Percentiles rank a stretch among this genome's conserved stretches.
These are phyloP conservation scores for Leptinotarsa defecta DNA, from an alignment of 1,140 invertebrate species.

Conservation along the genomic window DNA sequence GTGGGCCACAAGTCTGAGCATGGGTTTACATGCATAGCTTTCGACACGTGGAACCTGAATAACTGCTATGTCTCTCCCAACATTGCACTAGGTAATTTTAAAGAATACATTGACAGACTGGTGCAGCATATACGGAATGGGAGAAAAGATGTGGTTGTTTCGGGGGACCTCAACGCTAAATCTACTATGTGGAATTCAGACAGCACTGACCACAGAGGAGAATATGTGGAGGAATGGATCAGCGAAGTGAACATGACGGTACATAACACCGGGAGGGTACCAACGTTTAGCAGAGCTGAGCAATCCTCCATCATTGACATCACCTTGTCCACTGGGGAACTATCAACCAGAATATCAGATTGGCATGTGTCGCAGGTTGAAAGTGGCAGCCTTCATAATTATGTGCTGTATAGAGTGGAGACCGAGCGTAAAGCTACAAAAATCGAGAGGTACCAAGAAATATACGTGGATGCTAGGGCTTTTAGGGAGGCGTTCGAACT, in stretches of 20 bases:
- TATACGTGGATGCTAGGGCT: background rate
- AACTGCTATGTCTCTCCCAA: conserved; percentile 11
- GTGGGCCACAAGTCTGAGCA: background rate
- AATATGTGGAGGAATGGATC: conserved; percentile 12
- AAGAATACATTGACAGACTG: background rate
- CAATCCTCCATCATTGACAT: conserved; percentile 13
- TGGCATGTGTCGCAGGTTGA: background rate
- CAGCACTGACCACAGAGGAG: background rate
- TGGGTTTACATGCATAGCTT: background rate
- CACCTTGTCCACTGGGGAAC: background rate
- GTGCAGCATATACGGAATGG: background rate
- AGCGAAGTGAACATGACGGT: background rate
- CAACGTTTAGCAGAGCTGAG: conserved; percentile 13
- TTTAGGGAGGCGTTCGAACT: background rate
- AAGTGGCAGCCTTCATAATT: background rate
- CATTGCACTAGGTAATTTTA: background rate
- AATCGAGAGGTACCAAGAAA: background rate
- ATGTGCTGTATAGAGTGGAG: background rate
- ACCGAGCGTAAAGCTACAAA: background rate
- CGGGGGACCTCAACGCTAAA: conserved; percentile 9
- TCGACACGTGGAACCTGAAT: background rate
- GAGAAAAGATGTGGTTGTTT: background rate
- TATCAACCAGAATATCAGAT: background rate
- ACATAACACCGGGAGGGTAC: conserved; percentile 9
- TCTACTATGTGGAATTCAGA: background rate